These are phyloP conservation scores for Dusona sp. DNA, from an alignment of 2,888 invertebrate genomes.

Conservation along the genomic window DNA sequence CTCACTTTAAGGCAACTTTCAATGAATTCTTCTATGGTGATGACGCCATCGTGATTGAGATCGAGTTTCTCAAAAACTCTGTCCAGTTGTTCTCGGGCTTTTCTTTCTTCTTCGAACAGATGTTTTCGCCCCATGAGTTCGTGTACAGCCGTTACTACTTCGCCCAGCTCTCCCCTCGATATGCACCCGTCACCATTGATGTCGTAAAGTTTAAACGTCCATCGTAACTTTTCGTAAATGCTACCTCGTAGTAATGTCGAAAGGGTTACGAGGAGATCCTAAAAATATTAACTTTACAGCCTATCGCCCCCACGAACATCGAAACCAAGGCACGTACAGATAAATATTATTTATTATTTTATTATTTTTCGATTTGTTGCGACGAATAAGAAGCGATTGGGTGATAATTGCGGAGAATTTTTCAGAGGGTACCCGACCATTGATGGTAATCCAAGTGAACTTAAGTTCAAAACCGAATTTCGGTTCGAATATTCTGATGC, in stretches of 20 bases:
- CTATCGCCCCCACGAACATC: neutral
- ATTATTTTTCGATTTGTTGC: too few species aligned
- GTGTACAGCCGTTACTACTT: constrained; percentile 95
- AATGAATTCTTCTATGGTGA: constrained; percentile 97
- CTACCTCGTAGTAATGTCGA: constrained; percentile 97
- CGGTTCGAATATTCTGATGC: neutral
- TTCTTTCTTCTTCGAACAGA: constrained; percentile 92
- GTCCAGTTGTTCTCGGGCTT: constrained; percentile 95
- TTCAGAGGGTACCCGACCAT: neutral
- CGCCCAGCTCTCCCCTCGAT: constrained; percentile 94
- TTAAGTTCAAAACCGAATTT: neutral
- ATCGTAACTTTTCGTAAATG: constrained; percentile 96
- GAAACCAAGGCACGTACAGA: neutral
- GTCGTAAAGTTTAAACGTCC: constrained; percentile 99
- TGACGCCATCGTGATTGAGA: constrained; percentile 96
- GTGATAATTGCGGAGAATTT: neutral
- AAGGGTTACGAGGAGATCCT: constrained; percentile 97
- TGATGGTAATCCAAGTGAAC: neutral
- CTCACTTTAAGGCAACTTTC: constrained; percentile 95
- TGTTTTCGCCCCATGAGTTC: constrained; percentile 94
- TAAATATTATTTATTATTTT: too few species aligned
- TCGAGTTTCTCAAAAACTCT: constrained; percentile 96
- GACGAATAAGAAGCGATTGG: neutral
- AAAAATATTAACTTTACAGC: constrained; percentile 72
- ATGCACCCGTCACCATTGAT: constrained; percentile 98